Percentiles rank a stretch among this genome's conserved stretches.
Evolutionary conservation across 2,888 invertebrate species (phyloP).

Genomic region (Fragum sueziense): DNA sequence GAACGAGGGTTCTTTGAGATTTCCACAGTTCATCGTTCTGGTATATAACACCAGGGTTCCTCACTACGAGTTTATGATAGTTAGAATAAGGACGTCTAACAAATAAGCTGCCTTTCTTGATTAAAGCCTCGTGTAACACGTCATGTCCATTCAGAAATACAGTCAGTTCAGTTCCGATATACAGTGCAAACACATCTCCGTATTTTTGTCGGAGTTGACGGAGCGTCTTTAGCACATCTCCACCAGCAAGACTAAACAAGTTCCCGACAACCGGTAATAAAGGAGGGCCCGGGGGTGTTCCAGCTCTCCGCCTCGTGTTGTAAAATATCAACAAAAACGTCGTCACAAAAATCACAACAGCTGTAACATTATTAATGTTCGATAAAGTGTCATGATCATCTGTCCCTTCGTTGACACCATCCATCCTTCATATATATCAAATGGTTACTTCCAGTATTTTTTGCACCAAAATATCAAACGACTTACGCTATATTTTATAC

Average conservation of each 20-base stretch:
- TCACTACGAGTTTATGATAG: conserved; percentile 2
- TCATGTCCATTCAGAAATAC: conserved; percentile 53
- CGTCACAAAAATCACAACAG: conserved; percentile 36
- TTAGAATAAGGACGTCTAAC: conserved; percentile 13
- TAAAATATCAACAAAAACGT: conserved; percentile 37
- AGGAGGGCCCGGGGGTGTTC: conserved; percentile 47
- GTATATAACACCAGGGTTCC: conserved; percentile 23
- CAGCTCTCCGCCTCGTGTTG: conserved; percentile 34
- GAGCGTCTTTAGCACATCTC: conserved; percentile 26
- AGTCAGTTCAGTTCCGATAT: conserved; percentile 39
- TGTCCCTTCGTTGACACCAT: no score
- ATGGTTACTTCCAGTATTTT: no score
- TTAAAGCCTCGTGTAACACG: conserved; percentile 39
- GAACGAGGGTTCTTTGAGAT: conserved; percentile 34
- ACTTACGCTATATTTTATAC: no score
- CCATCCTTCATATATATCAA: no score
- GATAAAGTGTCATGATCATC: background rate
- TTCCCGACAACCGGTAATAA: conserved; percentile 52
- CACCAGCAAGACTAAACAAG: conserved; percentile 33
- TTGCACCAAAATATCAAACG: no score
- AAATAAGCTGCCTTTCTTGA: conserved; percentile 45
- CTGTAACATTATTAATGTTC: conserved; percentile 18
- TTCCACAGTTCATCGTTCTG: conserved; percentile 44
- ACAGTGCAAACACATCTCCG: conserved; percentile 50
- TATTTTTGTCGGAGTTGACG: conserved; percentile 28